These are phyloP conservation scores for Leucophenga varia DNA, from an alignment of 1,140 invertebrate genomes.

Conservation along the genomic window DNA sequence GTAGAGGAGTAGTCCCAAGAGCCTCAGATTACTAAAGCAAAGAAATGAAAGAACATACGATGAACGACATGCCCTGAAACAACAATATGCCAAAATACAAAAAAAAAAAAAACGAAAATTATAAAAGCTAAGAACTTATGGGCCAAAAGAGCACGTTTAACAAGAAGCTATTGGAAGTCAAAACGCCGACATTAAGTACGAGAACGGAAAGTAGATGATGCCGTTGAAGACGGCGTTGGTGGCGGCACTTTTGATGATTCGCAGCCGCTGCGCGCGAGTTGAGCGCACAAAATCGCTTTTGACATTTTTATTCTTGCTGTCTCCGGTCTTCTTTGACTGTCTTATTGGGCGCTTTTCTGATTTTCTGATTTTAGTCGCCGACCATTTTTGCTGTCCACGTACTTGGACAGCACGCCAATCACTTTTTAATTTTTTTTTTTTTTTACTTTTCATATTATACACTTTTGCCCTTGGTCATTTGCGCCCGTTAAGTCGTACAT, in stretches of 20 bases:
- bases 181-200: too few species aligned
- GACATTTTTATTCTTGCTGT: conserved; percentile 52
- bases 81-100: conserved; percentile 31
- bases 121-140: too few species aligned
- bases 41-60: not conserved
- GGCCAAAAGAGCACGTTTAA: too few species aligned
- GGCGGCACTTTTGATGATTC: conserved; percentile 12
- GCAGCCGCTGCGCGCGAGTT: not conserved
- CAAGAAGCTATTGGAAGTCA: too few species aligned
- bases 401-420: too few species aligned
- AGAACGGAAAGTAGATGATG: too few species aligned
- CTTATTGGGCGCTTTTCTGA: conserved; percentile 12
- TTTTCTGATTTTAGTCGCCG: conserved; percentile 5
- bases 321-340: conserved; percentile 2
- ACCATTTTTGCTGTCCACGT: conserved; percentile 16
- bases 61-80: conserved; percentile 29
- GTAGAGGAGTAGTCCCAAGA: too few species aligned
- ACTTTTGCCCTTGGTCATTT: too few species aligned
- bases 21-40: too few species aligned
- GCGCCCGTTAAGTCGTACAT: conserved; percentile 44
- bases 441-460: conserved; percentile 1
- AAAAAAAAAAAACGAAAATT: too few species aligned
- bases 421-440: conserved; percentile 10
- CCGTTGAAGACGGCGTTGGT: conserved; percentile 18
- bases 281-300: conserved; percentile 51